Conservation (phyloP, 2,888 invertebrate species). For the Margaritifera margaritifera region DNA sequence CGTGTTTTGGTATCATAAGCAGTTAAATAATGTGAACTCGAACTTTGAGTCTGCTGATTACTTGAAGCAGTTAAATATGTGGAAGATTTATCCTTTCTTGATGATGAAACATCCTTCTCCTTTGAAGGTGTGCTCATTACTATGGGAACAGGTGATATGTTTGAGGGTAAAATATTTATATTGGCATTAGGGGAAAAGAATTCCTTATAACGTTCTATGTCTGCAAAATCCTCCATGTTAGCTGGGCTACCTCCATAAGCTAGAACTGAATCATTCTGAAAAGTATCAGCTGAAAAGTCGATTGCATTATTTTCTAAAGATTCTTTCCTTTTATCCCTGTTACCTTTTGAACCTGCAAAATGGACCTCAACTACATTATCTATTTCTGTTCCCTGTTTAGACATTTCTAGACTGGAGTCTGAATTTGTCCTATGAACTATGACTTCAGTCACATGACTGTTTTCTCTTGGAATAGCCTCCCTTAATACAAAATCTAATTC, state of each 20-base stretch:
- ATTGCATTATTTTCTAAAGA: conserved; percentile 29
- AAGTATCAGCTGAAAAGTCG: conserved; percentile 24
- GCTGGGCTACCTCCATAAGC: conserved; percentile 34
- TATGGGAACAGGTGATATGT: conserved; percentile 32
- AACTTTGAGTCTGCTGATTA: conserved; percentile 16
- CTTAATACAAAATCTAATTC: background rate
- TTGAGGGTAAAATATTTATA: conserved; percentile 18
- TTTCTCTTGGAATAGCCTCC: background rate
- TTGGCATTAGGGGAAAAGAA: conserved; percentile 24
- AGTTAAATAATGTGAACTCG: conserved; percentile 27
- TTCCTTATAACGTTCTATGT: conserved; percentile 12
- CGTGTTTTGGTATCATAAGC: conserved; percentile 13
- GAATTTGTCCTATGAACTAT: conserved; percentile 34
- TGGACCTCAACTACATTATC: conserved; percentile 29
- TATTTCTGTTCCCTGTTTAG: conserved; percentile 29
- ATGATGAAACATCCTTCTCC: conserved; percentile 8
- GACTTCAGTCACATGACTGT: conserved; percentile 33
- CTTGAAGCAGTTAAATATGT: conserved; percentile 23
- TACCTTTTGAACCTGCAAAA: conserved; percentile 7
- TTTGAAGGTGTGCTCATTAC: conserved; percentile 41
- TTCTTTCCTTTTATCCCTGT: conserved; percentile 16
- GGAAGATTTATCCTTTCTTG: conserved; percentile 24
- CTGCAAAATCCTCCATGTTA: conserved; percentile 7
- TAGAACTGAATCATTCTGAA: conserved; percentile 39
- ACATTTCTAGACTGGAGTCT: background rate